These are phyloP conservation scores for Bombus waltoni DNA, from an alignment of 1,140 invertebrate species.

Conservation along the genomic window DNA sequence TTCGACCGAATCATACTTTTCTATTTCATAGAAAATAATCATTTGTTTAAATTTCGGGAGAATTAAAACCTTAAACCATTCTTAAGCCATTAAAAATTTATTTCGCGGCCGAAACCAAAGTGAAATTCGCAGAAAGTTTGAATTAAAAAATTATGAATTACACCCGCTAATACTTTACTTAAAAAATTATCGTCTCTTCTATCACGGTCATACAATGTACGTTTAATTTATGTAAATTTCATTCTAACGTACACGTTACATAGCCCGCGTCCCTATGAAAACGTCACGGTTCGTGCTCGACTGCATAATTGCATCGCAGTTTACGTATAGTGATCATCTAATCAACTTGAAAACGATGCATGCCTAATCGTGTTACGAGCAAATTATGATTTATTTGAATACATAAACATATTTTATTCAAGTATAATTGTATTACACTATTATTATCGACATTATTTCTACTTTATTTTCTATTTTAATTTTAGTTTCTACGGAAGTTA, in stretches of 20 bases:
- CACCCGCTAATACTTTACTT: not conserved
- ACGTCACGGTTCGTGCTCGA: not conserved
- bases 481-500: not conserved
- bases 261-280: not conserved
- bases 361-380: not conserved
- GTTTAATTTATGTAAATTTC: slow-evolving; percentile 22
- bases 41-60: too few relatives aligned
- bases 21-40: too few relatives aligned
- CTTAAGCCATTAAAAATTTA: too few relatives aligned
- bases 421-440: not conserved
- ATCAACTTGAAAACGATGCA: not conserved
- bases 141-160: not conserved
- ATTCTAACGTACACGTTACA: slow-evolving; percentile 14
- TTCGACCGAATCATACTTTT: too few relatives aligned
- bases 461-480: not conserved
- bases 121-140: not conserved
- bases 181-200: not conserved
- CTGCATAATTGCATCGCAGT: slow-evolving; percentile 20
- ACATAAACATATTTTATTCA: not conserved
- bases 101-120: not conserved
- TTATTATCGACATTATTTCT: not conserved
- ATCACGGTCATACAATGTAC: not conserved
- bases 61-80: too few relatives aligned
- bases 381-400: not conserved
- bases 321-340: slow-evolving; percentile 9